These are phyloP conservation scores for Athene cunicularia DNA, from an alignment of 2,113 vertebrate genomes.

Conservation along the genomic window DNA sequence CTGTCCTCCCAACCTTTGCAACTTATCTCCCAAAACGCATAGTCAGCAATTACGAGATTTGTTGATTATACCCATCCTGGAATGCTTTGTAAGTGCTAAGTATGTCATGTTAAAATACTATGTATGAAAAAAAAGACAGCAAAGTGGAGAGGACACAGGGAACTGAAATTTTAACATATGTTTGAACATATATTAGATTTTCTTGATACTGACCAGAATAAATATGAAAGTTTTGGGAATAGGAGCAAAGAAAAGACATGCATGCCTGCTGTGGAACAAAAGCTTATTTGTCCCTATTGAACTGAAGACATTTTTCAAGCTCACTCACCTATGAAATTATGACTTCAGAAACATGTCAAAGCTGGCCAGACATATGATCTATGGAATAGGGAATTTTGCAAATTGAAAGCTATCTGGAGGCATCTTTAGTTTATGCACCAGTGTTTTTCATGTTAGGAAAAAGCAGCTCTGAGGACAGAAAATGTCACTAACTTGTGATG, in stretches of 20 bases:
- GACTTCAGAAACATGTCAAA: conserved; percentile 52
- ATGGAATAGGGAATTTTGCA: conserved; percentile 1
- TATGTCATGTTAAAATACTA: not conserved
- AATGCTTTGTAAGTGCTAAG: not conserved
- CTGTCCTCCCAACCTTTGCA: not conserved
- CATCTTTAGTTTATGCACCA: conserved; percentile 4
- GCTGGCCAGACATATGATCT: conserved; percentile 30
- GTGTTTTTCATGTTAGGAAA: not conserved
- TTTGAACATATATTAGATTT: not conserved
- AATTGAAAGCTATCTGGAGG: conserved; percentile 32
- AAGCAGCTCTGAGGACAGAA: not conserved
- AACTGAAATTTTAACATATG: not conserved
- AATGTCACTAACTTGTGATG: conserved; percentile 1
- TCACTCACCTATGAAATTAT: conserved; percentile 60
- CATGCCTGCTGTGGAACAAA: conserved; percentile 46
- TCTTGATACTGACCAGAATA: not conserved
- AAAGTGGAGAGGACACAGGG: not conserved
- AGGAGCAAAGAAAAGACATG: conserved; percentile 9
- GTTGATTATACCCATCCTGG: not conserved
- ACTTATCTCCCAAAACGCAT: not conserved
- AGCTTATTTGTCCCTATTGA: conserved; percentile 15
- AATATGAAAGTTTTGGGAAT: not conserved
- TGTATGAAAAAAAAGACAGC: not conserved
- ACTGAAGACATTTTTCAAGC: conserved; percentile 46
- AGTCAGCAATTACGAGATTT: not conserved